Percentiles rank a stretch among this genome's conserved stretches.
phyloP scores from a whole-genome alignment of 2,888 invertebrate species.

The Tipula lateralis region DNA sequence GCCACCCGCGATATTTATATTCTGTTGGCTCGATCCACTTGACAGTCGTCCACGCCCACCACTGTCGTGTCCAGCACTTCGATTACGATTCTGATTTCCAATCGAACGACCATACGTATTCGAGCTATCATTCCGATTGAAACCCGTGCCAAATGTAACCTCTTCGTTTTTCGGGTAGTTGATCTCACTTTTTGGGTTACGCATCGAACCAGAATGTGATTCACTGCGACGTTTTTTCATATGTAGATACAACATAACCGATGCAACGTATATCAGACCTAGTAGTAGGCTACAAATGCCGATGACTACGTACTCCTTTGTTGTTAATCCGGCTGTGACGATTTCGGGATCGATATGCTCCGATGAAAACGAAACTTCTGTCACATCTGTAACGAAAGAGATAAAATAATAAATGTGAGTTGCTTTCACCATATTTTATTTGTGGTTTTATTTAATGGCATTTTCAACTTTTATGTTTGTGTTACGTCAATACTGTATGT shows the following conservation, averaged over 20 bases:
- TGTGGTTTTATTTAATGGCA: neutral
- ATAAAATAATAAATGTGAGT: neutral
- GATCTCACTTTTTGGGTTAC: conserved; percentile 47
- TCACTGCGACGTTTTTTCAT: conserved; percentile 60
- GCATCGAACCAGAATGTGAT: conserved; percentile 42
- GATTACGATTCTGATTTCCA: neutral
- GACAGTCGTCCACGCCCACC: neutral
- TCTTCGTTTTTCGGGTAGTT: conserved; percentile 51
- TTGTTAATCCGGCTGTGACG: conserved; percentile 58
- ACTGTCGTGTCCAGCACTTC: neutral
- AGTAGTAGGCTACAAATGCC: conserved; percentile 77
- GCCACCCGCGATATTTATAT: conserved; percentile 39
- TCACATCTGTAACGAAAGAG: conserved; percentile 58
- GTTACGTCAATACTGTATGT: neutral
- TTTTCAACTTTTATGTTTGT: neutral
- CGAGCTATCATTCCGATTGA: conserved; percentile 45
- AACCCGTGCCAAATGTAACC: conserved; percentile 47
- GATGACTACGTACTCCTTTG: conserved; percentile 76
- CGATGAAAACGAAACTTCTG: conserved; percentile 71
- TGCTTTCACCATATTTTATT: neutral
- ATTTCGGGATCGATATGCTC: conserved; percentile 57
- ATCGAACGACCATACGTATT: conserved; percentile 37
- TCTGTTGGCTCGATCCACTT: neutral
- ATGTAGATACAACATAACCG: conserved; percentile 76
- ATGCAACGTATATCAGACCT: conserved; percentile 81